These are phyloP conservation scores for Tetranychus truncatus DNA, from an alignment of 2,888 invertebrate species.

Conservation along the genomic window DNA sequence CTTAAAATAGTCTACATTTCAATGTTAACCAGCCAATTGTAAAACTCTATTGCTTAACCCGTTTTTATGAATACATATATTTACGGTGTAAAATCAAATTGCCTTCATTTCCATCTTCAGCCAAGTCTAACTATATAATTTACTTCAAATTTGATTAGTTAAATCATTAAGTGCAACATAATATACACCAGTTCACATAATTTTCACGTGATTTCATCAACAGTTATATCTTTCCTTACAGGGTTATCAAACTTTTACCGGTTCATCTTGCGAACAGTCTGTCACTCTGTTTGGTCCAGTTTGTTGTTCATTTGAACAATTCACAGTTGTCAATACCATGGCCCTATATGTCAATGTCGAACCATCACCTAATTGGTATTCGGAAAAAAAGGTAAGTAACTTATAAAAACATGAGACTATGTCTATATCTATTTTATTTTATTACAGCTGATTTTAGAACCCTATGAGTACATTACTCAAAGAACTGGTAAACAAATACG, in stretches of 20 bases:
- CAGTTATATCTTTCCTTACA: neutral
- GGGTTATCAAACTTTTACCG: too few relatives aligned
- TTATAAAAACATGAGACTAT: neutral
- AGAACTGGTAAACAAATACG: slow-evolving; percentile 85
- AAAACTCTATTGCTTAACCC: too few relatives aligned
- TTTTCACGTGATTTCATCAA: neutral
- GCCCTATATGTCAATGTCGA: neutral
- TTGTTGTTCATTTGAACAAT: neutral
- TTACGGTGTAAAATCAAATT: too few relatives aligned
- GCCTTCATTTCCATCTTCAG: too few relatives aligned
- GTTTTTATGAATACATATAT: too few relatives aligned
- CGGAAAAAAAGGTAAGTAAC: neutral
- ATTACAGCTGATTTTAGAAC: slow-evolving; percentile 38
- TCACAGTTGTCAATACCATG: neutral
- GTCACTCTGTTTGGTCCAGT: neutral
- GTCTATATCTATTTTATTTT: neutral
- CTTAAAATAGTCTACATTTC: too few relatives aligned
- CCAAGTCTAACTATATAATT: too few relatives aligned
- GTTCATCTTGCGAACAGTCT: neutral
- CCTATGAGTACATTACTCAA: slow-evolving; percentile 74
- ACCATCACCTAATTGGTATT: slow-evolving; percentile 8
- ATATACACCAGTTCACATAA: too few relatives aligned
- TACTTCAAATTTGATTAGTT: too few relatives aligned
- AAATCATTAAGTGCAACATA: too few relatives aligned
- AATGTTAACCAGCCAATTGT: too few relatives aligned